These are phyloP conservation scores for Agrotis puta DNA, from an alignment of 2,888 invertebrate genomes.

Conservation along the genomic window DNA sequence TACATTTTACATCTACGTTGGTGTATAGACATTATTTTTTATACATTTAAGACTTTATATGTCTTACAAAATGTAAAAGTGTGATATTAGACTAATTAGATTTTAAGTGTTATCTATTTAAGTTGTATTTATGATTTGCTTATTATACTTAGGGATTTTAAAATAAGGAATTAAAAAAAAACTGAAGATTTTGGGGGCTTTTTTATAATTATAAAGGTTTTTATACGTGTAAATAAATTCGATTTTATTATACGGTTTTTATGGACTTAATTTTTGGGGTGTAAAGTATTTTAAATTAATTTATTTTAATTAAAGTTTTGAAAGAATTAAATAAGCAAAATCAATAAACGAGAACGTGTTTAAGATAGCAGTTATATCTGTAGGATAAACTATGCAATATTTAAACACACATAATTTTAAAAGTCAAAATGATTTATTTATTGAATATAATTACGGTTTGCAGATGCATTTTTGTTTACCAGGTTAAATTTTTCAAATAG, in stretches of 20 bases:
- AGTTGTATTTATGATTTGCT: slow-evolving; percentile 63
- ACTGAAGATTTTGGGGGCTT: slow-evolving; percentile 15
- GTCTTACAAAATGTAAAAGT: slow-evolving; percentile 77
- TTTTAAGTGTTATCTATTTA: slow-evolving; percentile 83
- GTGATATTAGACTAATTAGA: slow-evolving; percentile 87
- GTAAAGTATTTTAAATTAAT: slow-evolving; percentile 55
- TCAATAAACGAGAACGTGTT: slow-evolving; percentile 5
- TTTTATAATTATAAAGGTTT: slow-evolving; percentile 19
- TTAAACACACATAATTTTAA: slow-evolving; percentile 4
- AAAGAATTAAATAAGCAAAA: slow-evolving; percentile 37
- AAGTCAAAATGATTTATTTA: slow-evolving; percentile 45
- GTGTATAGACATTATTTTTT: slow-evolving; percentile 34
- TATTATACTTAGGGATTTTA: slow-evolving; percentile 39
- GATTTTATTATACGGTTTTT: slow-evolving; percentile 34
- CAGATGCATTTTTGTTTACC: neutral
- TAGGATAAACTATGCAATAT: slow-evolving; percentile 32
- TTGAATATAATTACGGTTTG: neutral
- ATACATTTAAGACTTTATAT: slow-evolving; percentile 45
- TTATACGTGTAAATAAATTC: slow-evolving; percentile 43
- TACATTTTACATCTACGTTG: slow-evolving; percentile 25
- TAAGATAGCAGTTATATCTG: slow-evolving; percentile 32
- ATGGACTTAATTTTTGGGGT: slow-evolving; percentile 54
- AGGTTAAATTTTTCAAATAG: neutral
- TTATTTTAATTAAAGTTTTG: slow-evolving; percentile 31
- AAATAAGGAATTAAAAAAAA: slow-evolving; percentile 20